phyloP scores from a whole-genome alignment of 2,888 invertebrate genomes.

The Polydrusus pterygomalis region DNA sequence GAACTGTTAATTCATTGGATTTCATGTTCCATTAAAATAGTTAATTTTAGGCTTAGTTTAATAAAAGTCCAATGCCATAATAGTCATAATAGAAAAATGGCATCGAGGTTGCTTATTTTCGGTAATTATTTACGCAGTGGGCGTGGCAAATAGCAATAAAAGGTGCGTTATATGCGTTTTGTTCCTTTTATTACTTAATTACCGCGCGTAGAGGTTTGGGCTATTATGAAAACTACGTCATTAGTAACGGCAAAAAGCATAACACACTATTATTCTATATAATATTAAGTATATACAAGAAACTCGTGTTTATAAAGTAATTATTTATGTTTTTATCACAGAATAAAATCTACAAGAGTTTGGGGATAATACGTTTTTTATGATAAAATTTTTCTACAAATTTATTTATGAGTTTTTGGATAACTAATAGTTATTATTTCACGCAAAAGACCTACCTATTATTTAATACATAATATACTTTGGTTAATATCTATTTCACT shows the following conservation, averaged over 20 bases:
- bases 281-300: not conserved
- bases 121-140: constrained; percentile 9
- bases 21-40: constrained; percentile 7
- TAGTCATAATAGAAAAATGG: not conserved
- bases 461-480: too few species aligned
- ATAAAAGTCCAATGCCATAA: constrained; percentile 6
- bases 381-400: not conserved
- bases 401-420: not conserved
- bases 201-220: constrained; percentile 1
- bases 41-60: constrained; percentile 8
- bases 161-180: constrained; percentile 21
- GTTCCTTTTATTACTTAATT: constrained; percentile 21
- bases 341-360: too few species aligned
- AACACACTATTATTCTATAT: not conserved
- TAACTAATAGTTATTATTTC: too few species aligned
- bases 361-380: too few species aligned
- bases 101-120: constrained; percentile 9
- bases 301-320: not conserved
- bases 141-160: constrained; percentile 13
- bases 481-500: too few species aligned
- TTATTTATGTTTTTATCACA: not conserved
- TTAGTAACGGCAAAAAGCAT: constrained; percentile 14
- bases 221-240: not conserved
- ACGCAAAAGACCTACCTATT: too few species aligned
- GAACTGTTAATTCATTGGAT: not conserved